These are phyloP conservation scores for Oceanodroma tethys DNA, from an alignment of 2,113 vertebrate species.

Conservation along the genomic window DNA sequence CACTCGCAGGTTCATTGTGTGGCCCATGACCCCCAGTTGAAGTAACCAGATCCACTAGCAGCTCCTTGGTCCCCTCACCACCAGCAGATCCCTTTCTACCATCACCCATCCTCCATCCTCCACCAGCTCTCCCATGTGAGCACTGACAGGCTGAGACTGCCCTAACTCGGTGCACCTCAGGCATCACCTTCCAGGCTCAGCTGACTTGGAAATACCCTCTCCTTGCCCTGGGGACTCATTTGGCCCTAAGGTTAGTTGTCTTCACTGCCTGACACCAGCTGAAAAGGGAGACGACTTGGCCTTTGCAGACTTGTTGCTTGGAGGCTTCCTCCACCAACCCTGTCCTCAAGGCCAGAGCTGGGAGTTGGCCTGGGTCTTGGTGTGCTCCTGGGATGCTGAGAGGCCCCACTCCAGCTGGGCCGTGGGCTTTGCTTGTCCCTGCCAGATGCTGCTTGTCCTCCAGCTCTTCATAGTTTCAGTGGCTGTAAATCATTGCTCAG, in stretches of 20 bases:
- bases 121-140: not conserved
- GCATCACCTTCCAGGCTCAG: not conserved
- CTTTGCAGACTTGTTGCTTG: not conserved
- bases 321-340: not conserved
- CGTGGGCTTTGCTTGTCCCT: not conserved
- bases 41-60: not conserved
- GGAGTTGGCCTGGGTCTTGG: not conserved
- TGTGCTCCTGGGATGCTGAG: not conserved
- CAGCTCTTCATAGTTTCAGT: accelerated
- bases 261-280: not conserved
- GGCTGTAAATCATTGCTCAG: not conserved
- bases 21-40: not conserved
- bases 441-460: not conserved
- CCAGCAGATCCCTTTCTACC: not conserved
- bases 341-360: not conserved
- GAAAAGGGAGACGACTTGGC: not conserved
- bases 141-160: not conserved
- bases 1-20: not conserved
- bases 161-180: not conserved
- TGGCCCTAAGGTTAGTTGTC: not conserved
- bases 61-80: not conserved
- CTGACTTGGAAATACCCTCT: not conserved
- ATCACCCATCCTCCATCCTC: not conserved
- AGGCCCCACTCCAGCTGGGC: not conserved
- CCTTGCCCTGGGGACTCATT: not conserved